Evolutionary conservation across 2,888 invertebrate species (phyloP), one percentile per base, ranked within the genome.

Genomic region (Prionchulus punctatus): DNA sequence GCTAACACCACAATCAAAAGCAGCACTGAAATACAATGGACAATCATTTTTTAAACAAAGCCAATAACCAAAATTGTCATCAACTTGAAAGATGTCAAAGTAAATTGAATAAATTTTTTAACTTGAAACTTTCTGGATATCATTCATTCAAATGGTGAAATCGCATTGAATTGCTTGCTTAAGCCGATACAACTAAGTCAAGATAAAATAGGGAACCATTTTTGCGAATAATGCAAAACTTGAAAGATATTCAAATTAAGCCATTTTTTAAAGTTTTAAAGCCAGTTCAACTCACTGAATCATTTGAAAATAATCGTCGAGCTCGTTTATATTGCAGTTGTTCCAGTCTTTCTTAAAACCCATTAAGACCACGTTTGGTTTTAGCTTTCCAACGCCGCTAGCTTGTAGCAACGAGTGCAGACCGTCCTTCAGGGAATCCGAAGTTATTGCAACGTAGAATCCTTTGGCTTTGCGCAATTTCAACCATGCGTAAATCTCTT

Each of bases 291-390:
- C 87, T 81, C 76, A 94, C 87, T 94, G 92, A 78, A 96, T 84
- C 43, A 89, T 81, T 70, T 89, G 88, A 66, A 96, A 91, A 74
- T 98, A 98, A 70, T 87, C 85, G 53, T 82, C 79, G 47, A 91
- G 76, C 60, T 86, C 84, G 53, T 80, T 79, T 3, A 36, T 2
- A 21, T 15, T 26, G 25, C 21, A 30, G 2, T 79, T 81, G 65
- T 81, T 80, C 96, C 96, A 98, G 72, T 94, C 84, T 59, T 81
- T 79, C 72, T 96, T 96, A 76, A 85, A 92, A 3, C 98, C 96
- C 80, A 96, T 80, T 66, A 96, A 74, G 23, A 96, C 74, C 63
- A 92, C 89, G 70, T 98, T 98, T 0, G 98, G 96, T 60, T 81
- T 81, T 59, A 98, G 76, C 75, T 94, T 92, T 0, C 96, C 96